A percentile compares a stretch with the other conserved stretches of the same genome.
phyloP scores from a whole-genome alignment of 2,797 vertebrate genomes.

The Sebastes kiyomatsui region DNA sequence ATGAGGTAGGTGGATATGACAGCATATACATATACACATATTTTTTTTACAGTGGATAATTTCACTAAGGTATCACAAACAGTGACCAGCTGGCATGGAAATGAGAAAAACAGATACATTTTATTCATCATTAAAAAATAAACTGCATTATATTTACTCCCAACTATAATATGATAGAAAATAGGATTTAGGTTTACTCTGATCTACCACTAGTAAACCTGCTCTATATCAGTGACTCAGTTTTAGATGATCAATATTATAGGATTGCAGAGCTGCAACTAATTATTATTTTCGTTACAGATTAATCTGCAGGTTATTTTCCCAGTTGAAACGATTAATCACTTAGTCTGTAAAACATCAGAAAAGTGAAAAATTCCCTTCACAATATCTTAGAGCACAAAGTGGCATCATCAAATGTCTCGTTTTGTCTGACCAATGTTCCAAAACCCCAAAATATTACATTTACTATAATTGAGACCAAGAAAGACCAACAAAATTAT shows the following conservation, averaged over 20 bases:
- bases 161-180: not conserved
- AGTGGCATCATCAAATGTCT: not conserved
- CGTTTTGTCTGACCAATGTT: not conserved
- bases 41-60: no score
- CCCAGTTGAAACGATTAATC: not conserved
- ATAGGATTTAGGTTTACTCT: not conserved
- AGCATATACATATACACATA: no score
- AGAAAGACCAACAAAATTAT: not conserved
- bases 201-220: not conserved
- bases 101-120: not conserved
- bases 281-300: not conserved
- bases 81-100: not conserved
- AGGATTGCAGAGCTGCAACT: not conserved
- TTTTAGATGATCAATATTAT: not conserved
- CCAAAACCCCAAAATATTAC: not conserved
- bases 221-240: not conserved
- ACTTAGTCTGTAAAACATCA: not conserved
- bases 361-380: not conserved
- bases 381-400: not conserved
- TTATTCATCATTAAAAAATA: no score
- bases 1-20: no score
- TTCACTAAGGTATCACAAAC: not conserved
- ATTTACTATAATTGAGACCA: not conserved
- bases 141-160: not conserved
- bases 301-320: not conserved